Percentiles rank a stretch among this genome's conserved stretches.
Evolutionary conservation across 1,140 invertebrate genomes (phyloP).

Genomic region (Teleopsis dalmanni): DNA sequence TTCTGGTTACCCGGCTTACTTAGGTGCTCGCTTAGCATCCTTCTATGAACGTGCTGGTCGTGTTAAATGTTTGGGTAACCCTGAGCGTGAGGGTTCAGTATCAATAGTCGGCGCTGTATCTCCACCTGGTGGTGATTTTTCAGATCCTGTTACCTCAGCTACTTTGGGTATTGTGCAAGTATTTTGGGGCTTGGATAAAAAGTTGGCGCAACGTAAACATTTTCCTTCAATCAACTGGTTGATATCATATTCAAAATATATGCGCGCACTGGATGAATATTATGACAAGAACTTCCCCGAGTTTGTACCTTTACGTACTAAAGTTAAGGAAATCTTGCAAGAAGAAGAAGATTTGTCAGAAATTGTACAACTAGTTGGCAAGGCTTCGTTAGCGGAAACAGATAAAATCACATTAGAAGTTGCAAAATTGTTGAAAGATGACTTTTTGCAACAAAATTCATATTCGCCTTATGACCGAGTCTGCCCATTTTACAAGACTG

Average conservation of each 20-base stretch:
- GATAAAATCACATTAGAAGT: conserved; percentile 99
- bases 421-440: conserved; percentile 96
- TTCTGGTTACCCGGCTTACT: conserved; percentile 97
- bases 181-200: conserved; percentile 99
- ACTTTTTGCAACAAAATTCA: conserved; percentile 98
- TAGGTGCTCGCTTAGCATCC: conserved; percentile 93
- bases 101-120: conserved; percentile 99
- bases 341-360: conserved; percentile 99
- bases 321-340: conserved; percentile 94
- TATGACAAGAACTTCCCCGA: conserved; percentile 98
- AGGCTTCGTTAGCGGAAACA: conserved; percentile 96
- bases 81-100: conserved; percentile 93
- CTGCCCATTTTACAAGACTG: conserved; percentile 99
- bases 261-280: conserved; percentile 94
- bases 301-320: conserved; percentile 87
- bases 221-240: conserved; percentile 99
- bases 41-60: conserved; percentile 99
- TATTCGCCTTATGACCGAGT: conserved; percentile 95
- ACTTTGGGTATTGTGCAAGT: conserved; percentile 99
- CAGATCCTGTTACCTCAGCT: conserved; percentile 99
- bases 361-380: conserved; percentile 99
- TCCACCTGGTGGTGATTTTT: conserved; percentile 99
- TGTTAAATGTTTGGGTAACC: conserved; percentile 96
- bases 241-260: conserved; percentile 99
- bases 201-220: conserved; percentile 97